phyloP scores from a whole-genome alignment of 2,888 invertebrate genomes.

The Hydrotaea cyrtoneurina region DNA sequence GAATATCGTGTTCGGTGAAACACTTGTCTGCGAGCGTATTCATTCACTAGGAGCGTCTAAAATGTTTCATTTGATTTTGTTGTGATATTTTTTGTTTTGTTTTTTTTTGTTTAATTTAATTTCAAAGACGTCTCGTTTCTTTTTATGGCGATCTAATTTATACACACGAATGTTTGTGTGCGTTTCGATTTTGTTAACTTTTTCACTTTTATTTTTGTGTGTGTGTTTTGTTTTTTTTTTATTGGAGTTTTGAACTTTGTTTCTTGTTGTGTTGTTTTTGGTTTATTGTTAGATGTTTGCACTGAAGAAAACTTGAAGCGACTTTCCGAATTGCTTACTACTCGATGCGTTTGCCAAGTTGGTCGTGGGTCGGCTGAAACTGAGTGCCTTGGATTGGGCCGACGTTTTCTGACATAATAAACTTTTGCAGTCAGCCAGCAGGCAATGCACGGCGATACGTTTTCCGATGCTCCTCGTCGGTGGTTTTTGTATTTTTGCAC shows the following conservation, averaged over 20 bases:
- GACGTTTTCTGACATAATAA: conserved; percentile 32
- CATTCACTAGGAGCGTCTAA: background rate
- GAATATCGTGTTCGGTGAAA: background rate
- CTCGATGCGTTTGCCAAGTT: conserved; percentile 58
- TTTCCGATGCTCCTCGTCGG: conserved; percentile 20
- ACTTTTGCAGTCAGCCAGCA: conserved; percentile 23
- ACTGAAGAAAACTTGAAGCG: conserved; percentile 17
- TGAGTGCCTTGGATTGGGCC: conserved; percentile 52
- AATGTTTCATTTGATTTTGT: conserved; percentile 15
- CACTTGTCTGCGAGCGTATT: background rate
- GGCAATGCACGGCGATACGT: background rate
- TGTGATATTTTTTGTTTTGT: background rate
- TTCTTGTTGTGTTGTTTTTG: conserved; percentile 22
- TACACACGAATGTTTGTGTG: background rate
- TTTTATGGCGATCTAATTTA: conserved; percentile 38
- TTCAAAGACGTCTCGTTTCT: conserved; percentile 33
- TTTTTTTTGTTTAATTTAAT: background rate
- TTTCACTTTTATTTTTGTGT: conserved; percentile 26
- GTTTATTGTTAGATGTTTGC: conserved; percentile 2
- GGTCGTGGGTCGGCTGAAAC: conserved; percentile 56
- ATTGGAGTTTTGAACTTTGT: conserved; percentile 35
- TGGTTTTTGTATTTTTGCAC: conserved; percentile 29
- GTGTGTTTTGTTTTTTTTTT: conserved; percentile 6
- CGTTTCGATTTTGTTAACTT: conserved; percentile 29
- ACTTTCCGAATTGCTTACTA: conserved; percentile 29